Evolutionary conservation across 1,140 invertebrate genomes (phyloP).

Genomic region (Bursaphelenchus mucronatus): DNA sequence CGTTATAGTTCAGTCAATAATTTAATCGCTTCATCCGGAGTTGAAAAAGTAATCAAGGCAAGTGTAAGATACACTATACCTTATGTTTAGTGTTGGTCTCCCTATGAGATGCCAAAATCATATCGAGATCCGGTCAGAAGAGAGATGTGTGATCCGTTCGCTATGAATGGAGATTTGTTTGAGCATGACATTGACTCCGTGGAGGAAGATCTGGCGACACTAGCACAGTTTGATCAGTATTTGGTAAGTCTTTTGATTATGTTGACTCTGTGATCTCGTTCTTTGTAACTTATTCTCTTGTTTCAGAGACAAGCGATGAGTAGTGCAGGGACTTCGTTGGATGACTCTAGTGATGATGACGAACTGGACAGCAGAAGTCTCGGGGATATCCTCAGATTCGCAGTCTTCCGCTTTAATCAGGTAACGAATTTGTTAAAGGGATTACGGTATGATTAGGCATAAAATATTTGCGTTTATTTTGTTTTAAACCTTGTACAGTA

Average conservation of each 20-base stretch:
- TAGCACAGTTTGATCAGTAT: slow-evolving; percentile 12
- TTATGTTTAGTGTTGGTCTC: background rate
- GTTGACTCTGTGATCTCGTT: too few relatives aligned
- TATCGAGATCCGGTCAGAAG: slow-evolving; percentile 1
- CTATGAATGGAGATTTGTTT: background rate
- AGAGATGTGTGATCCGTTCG: background rate
- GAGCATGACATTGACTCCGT: background rate
- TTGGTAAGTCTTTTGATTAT: background rate
- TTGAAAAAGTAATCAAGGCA: slow-evolving; percentile 89
- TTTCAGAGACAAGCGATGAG: too few relatives aligned
- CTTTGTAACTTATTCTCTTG: too few relatives aligned
- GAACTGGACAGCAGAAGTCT: too few relatives aligned
- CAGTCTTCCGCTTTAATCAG: too few relatives aligned
- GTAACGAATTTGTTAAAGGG: too few relatives aligned
- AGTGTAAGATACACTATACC: slow-evolving; percentile 27
- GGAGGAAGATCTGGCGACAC: slow-evolving; percentile 11
- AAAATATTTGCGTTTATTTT: too few relatives aligned
- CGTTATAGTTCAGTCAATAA: slow-evolving; percentile 78
- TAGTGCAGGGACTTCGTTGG: too few relatives aligned
- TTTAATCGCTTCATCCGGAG: slow-evolving; percentile 83
- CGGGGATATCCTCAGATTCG: too few relatives aligned
- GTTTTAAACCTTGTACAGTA: too few relatives aligned
- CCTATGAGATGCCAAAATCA: slow-evolving; percentile 2
- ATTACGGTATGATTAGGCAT: too few relatives aligned
- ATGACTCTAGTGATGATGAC: too few relatives aligned